Evolutionary conservation across 2,113 vertebrate species (phyloP).

Genomic region (Hydrochoerus hydrochaeris): DNA sequence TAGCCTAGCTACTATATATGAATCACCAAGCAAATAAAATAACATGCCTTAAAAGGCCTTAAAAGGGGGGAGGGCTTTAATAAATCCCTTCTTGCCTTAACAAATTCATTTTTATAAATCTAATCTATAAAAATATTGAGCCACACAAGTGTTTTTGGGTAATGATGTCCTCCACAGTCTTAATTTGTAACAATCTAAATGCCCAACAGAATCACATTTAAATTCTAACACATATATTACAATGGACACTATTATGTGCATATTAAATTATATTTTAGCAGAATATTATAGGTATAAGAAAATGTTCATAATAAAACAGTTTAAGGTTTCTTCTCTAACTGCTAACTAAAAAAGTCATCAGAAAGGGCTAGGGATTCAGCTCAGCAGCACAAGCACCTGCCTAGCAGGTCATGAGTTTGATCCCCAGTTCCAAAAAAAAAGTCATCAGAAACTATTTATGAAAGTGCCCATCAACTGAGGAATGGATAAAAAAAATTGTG

Average conservation of each 20-base stretch:
- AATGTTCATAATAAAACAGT: not conserved
- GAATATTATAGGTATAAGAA: not conserved
- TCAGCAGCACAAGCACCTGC: too few species aligned
- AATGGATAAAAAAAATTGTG: too few species aligned
- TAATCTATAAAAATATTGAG: constrained; percentile 30
- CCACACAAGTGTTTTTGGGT: not conserved
- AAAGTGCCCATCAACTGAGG: too few species aligned
- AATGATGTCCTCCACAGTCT: not conserved
- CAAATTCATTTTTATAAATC: constrained; percentile 47
- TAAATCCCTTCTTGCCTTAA: not conserved
- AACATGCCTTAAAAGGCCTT: not conserved
- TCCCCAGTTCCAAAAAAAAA: too few species aligned
- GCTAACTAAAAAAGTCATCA: not conserved
- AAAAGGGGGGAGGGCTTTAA: not conserved
- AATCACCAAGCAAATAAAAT: not conserved
- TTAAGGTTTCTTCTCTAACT: not conserved
- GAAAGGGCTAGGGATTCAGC: not conserved
- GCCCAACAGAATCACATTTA: not conserved
- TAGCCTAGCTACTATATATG: not conserved
- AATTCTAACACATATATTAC: not conserved
- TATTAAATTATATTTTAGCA: constrained; percentile 4
- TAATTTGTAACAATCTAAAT: constrained; percentile 30
- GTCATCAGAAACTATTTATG: too few species aligned
- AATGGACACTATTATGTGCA: not conserved
- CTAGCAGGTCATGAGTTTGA: too few species aligned